phyloP scores from a whole-genome alignment of 2,797 vertebrate species.

The Diplodus sargus region DNA sequence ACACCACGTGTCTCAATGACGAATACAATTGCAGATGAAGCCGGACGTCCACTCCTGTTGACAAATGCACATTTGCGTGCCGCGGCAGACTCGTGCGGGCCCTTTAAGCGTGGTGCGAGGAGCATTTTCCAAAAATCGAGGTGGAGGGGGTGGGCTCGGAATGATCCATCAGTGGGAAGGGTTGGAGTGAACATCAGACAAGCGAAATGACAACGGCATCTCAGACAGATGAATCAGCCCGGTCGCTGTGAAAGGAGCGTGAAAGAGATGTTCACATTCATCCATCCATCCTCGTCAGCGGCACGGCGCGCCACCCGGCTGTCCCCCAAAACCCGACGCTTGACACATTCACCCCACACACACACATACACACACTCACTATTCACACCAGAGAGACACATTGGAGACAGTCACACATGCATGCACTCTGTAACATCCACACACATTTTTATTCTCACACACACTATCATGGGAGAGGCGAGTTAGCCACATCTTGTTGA shows the following conservation, averaged over 20 bases:
- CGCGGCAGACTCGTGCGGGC: background rate
- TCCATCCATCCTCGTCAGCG: constrained; percentile 76
- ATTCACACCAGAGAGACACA: background rate
- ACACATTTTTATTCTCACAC: constrained; percentile 5
- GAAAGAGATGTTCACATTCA: constrained; percentile 78
- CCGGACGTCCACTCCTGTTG: constrained; percentile 41
- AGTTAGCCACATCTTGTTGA: constrained; percentile 75
- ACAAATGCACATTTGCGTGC: constrained; percentile 54
- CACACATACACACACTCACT: background rate
- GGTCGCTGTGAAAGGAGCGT: constrained; percentile 70
- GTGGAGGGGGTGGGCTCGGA: background rate
- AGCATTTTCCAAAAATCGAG: constrained; percentile 6
- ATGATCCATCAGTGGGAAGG: constrained; percentile 70
- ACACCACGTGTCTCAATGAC: constrained; percentile 51
- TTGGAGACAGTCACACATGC: constrained; percentile 27
- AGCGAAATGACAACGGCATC: constrained; percentile 61
- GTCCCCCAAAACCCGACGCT: constrained; percentile 1
- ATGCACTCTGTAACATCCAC: constrained; percentile 7
- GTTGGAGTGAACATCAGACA: constrained; percentile 50
- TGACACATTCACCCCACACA: constrained; percentile 26
- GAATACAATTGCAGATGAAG: constrained; percentile 31
- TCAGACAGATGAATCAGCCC: constrained; percentile 72
- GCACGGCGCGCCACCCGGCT: constrained; percentile 34
- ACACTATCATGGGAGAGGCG: constrained; percentile 48
- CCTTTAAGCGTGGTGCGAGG: constrained; percentile 1